Conservation (phyloP, 2,888 invertebrate species). For the Tipula helvola region DNA sequence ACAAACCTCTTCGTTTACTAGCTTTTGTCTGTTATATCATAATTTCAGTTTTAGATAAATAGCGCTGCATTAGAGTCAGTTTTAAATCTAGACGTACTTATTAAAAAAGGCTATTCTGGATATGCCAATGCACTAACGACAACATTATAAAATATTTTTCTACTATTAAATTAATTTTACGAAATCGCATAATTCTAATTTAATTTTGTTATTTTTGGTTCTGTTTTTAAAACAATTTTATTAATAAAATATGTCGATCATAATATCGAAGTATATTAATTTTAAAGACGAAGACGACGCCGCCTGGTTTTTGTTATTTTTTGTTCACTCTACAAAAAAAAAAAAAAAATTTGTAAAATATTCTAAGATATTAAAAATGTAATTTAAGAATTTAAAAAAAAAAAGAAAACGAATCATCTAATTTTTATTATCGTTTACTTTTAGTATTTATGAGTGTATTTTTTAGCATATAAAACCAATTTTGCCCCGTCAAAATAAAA, state of each 20-base stretch:
- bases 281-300: background rate
- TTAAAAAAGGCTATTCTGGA: too few species aligned
- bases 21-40: too few species aligned
- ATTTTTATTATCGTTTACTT: background rate
- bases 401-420: background rate
- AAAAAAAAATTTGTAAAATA: background rate
- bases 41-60: too few species aligned
- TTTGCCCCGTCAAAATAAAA: background rate
- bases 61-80: too few species aligned
- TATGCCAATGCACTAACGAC: background rate
- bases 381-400: background rate
- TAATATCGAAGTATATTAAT: background rate
- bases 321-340: background rate
- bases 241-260: background rate
- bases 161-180: background rate
- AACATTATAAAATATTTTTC: background rate
- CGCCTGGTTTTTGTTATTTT: background rate
- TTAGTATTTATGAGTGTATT: background rate
- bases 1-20: too few species aligned
- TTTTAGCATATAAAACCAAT: background rate
- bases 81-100: too few species aligned
- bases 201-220: background rate
- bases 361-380: background rate
- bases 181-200: background rate
- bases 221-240: background rate